Evolutionary conservation across 2,888 invertebrate species (phyloP), one percentile per base, ranked within the genome.

Genomic region (Chrysopilus asiliformis): DNA sequence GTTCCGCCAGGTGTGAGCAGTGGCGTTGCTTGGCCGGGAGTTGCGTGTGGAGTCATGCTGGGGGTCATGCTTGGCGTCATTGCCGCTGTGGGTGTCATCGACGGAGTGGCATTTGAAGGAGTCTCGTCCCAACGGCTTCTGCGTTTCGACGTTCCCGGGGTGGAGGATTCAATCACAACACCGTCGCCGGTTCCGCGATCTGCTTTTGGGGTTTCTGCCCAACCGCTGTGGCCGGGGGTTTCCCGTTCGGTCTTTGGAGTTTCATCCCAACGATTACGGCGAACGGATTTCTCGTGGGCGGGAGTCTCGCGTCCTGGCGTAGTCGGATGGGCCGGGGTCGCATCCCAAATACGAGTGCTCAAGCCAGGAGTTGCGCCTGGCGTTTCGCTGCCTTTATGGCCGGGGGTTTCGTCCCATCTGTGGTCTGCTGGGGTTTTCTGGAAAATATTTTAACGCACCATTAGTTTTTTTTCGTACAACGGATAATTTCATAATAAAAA

Each of bases 61-160:
- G 85, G 82, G 17, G 80, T 79, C 53, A 77, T 74, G 4, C 64
- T 68, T 0, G 81, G 80, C 9, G 80, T 76, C 57, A 64, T 63
- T 26, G 39, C 44, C 22, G 69, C 62, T 25, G 71, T 63, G 17
- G 81, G 79, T 36, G 82, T 79, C 53, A 83, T 74, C 41, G 79
- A 72, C 1, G 82, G 82, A 35, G 80, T 83, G 10, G 70, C 67
- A 49, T 80, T 80, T 12, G 79, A 77, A 0, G 98, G 97, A 0
- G 97, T 98, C 65, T 98, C 94, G 61, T 99, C 98, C 98, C 98
- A 98, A 43, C 98, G 78, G 39, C 94, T 93, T 37, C 94, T 76
- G 1, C 98, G 73, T 63, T 98, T 98, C 35, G 91, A 89, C 2
- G 87, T 82, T 20, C 90, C 86, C 0, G 94, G 93, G 1, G 94